Percentiles rank a stretch among this genome's conserved stretches.
Evolutionary conservation across 2,888 invertebrate species (phyloP).

Genomic region (Leucoma salicis): DNA sequence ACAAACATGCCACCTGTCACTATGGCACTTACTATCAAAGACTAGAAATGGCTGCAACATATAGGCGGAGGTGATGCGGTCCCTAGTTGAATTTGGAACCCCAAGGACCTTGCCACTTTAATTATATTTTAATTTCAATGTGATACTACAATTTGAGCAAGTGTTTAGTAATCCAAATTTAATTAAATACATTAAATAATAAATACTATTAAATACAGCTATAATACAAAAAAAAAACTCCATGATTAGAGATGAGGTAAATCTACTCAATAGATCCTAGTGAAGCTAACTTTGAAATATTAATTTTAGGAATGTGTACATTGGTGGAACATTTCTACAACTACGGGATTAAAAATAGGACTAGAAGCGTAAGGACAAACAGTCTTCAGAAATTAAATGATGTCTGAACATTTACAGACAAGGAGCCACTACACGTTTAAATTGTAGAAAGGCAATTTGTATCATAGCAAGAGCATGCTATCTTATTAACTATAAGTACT

Average conservation of each 20-base stretch:
- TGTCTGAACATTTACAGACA: conserved; percentile 1
- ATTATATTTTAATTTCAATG: conserved; percentile 15
- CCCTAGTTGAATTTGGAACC: neutral
- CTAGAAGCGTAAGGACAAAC: conserved; percentile 26
- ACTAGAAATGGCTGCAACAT: neutral
- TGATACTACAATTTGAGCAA: conserved; percentile 47
- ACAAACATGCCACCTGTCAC: too few relatives aligned
- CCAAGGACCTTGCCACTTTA: neutral
- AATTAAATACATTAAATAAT: conserved; percentile 7
- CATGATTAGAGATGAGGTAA: neutral
- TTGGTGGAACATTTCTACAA: conserved; percentile 23
- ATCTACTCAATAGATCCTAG: conserved; percentile 18
- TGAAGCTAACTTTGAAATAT: conserved; percentile 12
- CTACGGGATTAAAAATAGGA: conserved; percentile 23
- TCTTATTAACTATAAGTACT: neutral
- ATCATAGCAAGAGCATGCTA: conserved; percentile 9
- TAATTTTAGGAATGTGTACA: conserved; percentile 17
- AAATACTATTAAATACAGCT: neutral
- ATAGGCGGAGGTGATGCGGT: conserved; percentile 1
- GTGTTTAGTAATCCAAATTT: conserved; percentile 13
- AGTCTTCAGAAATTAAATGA: conserved; percentile 13
- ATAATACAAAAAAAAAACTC: neutral
- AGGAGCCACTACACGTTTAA: conserved; percentile 2
- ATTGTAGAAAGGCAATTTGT: neutral
- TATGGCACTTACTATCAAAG: neutral